A percentile compares a stretch with the other conserved stretches of the same genome.
phyloP scores from a whole-genome alignment of 2,797 vertebrate species.

The Nannoperca obscura region DNA sequence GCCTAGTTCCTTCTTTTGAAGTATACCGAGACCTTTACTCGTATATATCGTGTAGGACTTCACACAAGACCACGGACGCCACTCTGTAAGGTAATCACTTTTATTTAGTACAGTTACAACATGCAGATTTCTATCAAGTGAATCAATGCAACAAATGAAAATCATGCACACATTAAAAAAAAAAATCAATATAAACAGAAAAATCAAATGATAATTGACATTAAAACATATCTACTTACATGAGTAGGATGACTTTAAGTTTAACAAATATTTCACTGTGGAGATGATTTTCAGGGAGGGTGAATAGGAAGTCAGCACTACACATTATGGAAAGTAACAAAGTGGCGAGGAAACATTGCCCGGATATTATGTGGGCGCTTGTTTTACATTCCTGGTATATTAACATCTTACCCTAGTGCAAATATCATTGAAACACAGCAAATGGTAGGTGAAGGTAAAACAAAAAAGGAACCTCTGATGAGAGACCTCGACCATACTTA shows the following conservation, averaged over 20 bases:
- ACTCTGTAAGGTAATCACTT: conserved; percentile 85
- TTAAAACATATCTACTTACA: conserved; percentile 78
- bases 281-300: conserved; percentile 62
- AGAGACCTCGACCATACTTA: conserved; percentile 68
- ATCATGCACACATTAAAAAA: conserved; percentile 82
- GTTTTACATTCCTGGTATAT: conserved; percentile 78
- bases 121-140: conserved; percentile 86
- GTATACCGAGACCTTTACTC: not conserved
- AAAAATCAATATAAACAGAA: conserved; percentile 66
- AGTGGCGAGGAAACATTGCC: conserved; percentile 66
- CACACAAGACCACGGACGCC: conserved; percentile 19
- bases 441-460: conserved; percentile 61
- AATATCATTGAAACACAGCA: conserved; percentile 79
- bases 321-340: conserved; percentile 67
- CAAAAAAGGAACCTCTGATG: conserved; percentile 51
- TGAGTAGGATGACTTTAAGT: conserved; percentile 69
- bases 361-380: conserved; percentile 62
- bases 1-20: not conserved
- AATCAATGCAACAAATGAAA: conserved; percentile 79
- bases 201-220: conserved; percentile 77
- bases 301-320: conserved; percentile 67
- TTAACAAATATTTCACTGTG: conserved; percentile 80
- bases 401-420: conserved; percentile 81
- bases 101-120: conserved; percentile 96
- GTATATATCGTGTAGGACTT: not conserved